phyloP scores from a whole-genome alignment of 1,140 invertebrate species.

The Atta texana region DNA sequence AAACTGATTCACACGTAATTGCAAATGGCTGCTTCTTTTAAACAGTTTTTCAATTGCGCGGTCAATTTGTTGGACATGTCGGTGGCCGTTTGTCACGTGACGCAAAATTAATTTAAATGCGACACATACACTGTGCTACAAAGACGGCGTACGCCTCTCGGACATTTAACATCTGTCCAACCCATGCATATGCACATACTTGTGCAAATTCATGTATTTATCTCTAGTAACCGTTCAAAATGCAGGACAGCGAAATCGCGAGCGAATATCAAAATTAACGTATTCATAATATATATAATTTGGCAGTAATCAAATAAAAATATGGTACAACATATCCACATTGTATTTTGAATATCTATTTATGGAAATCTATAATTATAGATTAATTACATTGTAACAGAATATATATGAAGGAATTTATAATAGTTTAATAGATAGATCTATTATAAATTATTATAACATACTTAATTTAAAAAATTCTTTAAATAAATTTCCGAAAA shows the following conservation, averaged over 20 bases:
- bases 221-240: neutral
- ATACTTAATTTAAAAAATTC: neutral
- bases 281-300: neutral
- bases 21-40: constrained; percentile 14
- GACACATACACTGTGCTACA: neutral
- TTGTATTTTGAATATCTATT: neutral
- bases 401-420: neutral
- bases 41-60: neutral
- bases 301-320: neutral
- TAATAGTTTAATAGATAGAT: neutral
- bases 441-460: neutral
- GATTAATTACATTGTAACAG: neutral
- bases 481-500: neutral
- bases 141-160: constrained; percentile 12
- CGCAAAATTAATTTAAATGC: constrained; percentile 51
- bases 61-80: constrained; percentile 18
- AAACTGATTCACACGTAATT: neutral
- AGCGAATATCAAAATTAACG: neutral
- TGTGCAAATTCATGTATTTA: constrained; percentile 34
- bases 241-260: neutral
- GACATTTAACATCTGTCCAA: constrained; percentile 53
- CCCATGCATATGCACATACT: constrained; percentile 25
- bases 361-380: neutral
- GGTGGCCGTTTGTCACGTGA: constrained; percentile 6
- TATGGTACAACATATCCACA: neutral